A percentile compares a stretch with the other conserved stretches of the same genome.
Evolutionary conservation across 2,888 invertebrate species (phyloP).

Genomic region (Bombyx huttoni): DNA sequence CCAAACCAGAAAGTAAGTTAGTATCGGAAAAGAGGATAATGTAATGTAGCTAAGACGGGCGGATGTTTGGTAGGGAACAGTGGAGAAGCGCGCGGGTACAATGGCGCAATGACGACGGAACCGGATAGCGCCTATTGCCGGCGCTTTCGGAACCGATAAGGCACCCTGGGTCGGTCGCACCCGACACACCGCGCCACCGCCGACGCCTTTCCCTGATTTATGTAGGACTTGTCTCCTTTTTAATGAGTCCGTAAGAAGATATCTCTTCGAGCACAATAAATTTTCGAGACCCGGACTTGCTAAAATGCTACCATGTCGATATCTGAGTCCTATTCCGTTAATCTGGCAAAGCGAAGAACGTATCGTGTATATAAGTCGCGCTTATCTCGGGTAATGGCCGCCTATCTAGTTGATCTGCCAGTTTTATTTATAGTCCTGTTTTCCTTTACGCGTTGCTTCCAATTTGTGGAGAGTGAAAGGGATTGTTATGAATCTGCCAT

Average conservation of each 20-base stretch:
- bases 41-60: constrained; percentile 46
- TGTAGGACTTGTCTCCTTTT: constrained; percentile 71
- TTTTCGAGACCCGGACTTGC: constrained; percentile 55
- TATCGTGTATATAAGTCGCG: constrained; percentile 64
- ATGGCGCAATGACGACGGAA: constrained; percentile 54
- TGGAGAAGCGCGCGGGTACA: constrained; percentile 24
- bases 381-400: constrained; percentile 68
- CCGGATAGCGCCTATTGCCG: constrained; percentile 72
- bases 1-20: constrained; percentile 11
- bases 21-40: constrained; percentile 45
- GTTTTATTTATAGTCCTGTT: constrained; percentile 71
- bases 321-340: constrained; percentile 63
- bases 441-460: constrained; percentile 70
- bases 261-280: constrained; percentile 66
- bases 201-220: constrained; percentile 60
- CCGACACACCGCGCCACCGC: constrained; percentile 16
- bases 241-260: constrained; percentile 72
- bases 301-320: constrained; percentile 62
- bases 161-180: constrained; percentile 18
- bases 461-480: constrained; percentile 72
- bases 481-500: constrained; percentile 70
- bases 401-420: constrained; percentile 70
- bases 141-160: constrained; percentile 52
- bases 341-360: constrained; percentile 57
- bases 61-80: constrained; percentile 27